Evolutionary conservation across 2,113 vertebrate genomes (phyloP).

Genomic region (Cathartes aura): DNA sequence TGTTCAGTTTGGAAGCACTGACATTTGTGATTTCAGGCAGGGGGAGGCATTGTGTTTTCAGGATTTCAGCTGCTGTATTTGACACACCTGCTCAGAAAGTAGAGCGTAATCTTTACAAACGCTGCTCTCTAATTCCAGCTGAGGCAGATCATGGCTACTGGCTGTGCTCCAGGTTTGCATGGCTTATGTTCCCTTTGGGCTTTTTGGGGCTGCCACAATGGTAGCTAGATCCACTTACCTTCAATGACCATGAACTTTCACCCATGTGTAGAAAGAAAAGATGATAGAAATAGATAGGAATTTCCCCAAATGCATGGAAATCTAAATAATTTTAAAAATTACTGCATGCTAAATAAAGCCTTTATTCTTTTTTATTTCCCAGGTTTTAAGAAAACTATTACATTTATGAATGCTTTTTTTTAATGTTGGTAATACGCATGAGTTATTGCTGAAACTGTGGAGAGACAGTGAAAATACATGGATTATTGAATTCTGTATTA

Average conservation of each 20-base stretch:
- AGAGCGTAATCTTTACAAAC: neutral
- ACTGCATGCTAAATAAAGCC: neutral
- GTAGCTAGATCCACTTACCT: neutral
- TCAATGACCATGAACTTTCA: neutral
- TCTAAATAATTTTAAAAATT: neutral
- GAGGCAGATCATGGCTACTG: neutral
- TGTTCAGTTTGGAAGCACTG: neutral
- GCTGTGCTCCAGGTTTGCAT: neutral
- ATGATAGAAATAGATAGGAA: neutral
- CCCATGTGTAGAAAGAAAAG: neutral
- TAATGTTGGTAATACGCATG: neutral
- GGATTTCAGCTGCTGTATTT: neutral
- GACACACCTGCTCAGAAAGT: neutral
- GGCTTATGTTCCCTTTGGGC: neutral
- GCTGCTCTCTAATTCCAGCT: neutral
- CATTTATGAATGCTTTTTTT: neutral
- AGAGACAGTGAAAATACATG: neutral
- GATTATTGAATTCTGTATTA: neutral
- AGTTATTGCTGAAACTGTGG: neutral
- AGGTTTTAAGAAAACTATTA: neutral
- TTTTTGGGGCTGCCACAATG: neutral
- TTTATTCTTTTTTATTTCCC: neutral
- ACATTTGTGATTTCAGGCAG: neutral
- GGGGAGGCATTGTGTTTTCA: neutral
- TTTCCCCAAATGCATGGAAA: neutral